Evolutionary conservation across 2,888 invertebrate genomes (phyloP).

Genomic region (Drosophila ezoana): DNA sequence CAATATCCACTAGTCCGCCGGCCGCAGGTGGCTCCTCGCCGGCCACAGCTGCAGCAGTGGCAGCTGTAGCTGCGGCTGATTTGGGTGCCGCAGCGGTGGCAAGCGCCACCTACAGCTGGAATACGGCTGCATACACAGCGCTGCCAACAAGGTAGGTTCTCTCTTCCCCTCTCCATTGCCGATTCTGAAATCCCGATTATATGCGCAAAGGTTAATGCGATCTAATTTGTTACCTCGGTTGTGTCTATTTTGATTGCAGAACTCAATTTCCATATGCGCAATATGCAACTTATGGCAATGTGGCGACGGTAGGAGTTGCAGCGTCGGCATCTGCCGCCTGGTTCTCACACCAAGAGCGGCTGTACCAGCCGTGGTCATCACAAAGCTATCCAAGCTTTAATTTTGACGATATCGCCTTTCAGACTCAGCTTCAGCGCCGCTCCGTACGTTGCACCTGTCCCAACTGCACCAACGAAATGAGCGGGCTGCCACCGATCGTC

Average conservation of each 20-base stretch:
- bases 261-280: slow-evolving; percentile 84
- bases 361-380: slow-evolving; percentile 83
- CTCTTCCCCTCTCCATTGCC: neutral
- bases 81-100: slow-evolving; percentile 79
- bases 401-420: slow-evolving; percentile 84
- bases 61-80: slow-evolving; percentile 69
- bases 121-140: slow-evolving; percentile 76
- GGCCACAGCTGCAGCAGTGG: slow-evolving; percentile 70
- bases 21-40: slow-evolving; percentile 61
- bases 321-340: slow-evolving; percentile 82
- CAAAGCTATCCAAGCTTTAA: slow-evolving; percentile 83
- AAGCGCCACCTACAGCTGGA: slow-evolving; percentile 81
- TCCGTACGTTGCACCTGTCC: slow-evolving; percentile 92
- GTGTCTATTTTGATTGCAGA: slow-evolving; percentile 54
- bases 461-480: slow-evolving; percentile 93
- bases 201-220: neutral
- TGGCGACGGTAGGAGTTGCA: slow-evolving; percentile 79
- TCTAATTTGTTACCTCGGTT: slow-evolving; percentile 30
- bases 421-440: slow-evolving; percentile 88
- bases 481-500: slow-evolving; percentile 90
- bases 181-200: neutral
- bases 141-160: slow-evolving; percentile 81
- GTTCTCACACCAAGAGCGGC: slow-evolving; percentile 84
- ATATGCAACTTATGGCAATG: slow-evolving; percentile 84
- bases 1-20: slow-evolving; percentile 79